Evolutionary conservation across 2,797 vertebrate species (phyloP), one percentile per base, ranked within the genome.

Genomic region (Anguilla pacifica): DNA sequence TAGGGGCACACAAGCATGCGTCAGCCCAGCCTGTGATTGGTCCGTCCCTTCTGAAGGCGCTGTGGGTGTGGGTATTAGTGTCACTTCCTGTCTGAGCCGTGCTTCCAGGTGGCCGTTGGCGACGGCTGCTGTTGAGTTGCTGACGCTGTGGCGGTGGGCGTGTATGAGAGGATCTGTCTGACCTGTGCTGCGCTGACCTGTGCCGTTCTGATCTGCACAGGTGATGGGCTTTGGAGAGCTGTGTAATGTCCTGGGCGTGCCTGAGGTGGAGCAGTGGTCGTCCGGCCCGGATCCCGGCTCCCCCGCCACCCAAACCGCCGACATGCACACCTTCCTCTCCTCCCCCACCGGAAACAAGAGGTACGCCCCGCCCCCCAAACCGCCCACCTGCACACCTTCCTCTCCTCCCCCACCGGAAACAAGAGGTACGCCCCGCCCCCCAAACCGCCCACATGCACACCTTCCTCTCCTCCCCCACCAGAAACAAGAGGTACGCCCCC

Each of bases 291-390:
- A 97, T 79, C 95, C 94, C 6, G 88, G 93, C 1, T 93, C 95
- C 59, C 94, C 96, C 82, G 96, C 94, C 3, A 91, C 93, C 0
- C 96, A 95, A 0, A 85, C 96, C 0, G 93, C 94, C 10, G 98
- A 98, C 87, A 94, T 97, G 81, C 96, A 97, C 83, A 92, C 97
- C 85, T 99, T 99, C 91, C 96, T 99, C 61, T 97, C 97, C 84
- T 99, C 99, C 84, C 99, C 98, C 0, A 96, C 97, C 4, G 97
- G 96, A 89, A 96, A 96, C 86, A 99, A 99, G 92, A 97, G 98
- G 96, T 97, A 64, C 64, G 84, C 82, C 10, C 28, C 51, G 17
- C 94, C 4, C 91, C 93, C 0, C 96, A 95, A 0, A 85, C 96
- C 0, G 93, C 94, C 10, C 97, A 98, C 87, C 94, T 97, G 81